Conservation (phyloP, 2,113 vertebrate species). For the Ammodytes dubius region DNA sequence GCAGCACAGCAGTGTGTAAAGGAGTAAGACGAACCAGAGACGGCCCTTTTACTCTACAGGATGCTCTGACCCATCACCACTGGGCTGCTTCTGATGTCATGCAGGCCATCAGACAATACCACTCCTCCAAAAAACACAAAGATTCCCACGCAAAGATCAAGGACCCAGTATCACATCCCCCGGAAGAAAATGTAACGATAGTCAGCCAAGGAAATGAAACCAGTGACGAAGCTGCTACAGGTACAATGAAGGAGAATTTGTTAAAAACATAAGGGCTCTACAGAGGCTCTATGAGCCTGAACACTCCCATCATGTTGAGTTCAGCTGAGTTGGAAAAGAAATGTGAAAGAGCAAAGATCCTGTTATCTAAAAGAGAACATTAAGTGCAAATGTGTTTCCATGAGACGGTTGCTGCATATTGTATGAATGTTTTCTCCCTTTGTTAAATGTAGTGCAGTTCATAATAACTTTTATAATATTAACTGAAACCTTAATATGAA, state of each 20-base stretch:
- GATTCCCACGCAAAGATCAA: not conserved
- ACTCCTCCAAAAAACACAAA: slow-evolving; percentile 53
- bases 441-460: not conserved
- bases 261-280: not conserved
- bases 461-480: not conserved
- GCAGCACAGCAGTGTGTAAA: slow-evolving; percentile 88
- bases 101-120: slow-evolving; percentile 76
- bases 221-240: not conserved
- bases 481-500: not conserved
- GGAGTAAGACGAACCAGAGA: slow-evolving; percentile 90
- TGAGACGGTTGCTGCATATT: not conserved
- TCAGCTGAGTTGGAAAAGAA: not conserved
- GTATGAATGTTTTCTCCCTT: not conserved
- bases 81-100: slow-evolving; percentile 87
- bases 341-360: not conserved
- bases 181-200: not conserved
- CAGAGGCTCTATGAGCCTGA: not conserved
- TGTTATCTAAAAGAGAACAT: not conserved
- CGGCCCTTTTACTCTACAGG: slow-evolving; percentile 87
- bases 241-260: not conserved
- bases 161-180: not conserved
- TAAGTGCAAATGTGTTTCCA: not conserved
- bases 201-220: slow-evolving; percentile 9
- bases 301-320: not conserved
- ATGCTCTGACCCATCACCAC: slow-evolving; percentile 86